Base-by-base conservation (phyloP, 2,888 invertebrate genomes). In the Pasiphila rectangulata region DNA sequence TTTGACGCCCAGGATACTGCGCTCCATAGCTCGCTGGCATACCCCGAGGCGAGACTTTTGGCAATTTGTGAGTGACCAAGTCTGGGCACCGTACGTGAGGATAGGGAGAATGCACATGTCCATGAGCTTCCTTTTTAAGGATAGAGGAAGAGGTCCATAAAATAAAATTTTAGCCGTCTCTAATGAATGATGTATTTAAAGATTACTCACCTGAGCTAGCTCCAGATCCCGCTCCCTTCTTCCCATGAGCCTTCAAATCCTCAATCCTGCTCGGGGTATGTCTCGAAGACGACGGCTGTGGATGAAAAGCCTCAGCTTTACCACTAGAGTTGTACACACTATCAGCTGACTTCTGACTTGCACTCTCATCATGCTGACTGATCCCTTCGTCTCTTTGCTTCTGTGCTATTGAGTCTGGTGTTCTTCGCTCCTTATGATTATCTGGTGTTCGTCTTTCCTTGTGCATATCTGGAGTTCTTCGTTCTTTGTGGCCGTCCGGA, bases 261-360 rank as follows among this genome's bases (percentile, higher is more conserved):
- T 88, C 88, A 72, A 88, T 84, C 56, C 87, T 76, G 51, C 68
- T 87, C 3, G 87, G 87, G 1, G 87, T 79, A 46, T 83, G 79
- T 63, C 86, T 72, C n/a, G 85, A 81, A 0, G 90, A 90, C 1
- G 90, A 86, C 0, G 87, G 84, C 37, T 85, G 88, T n/a, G 86
- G 83, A 44, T 75, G 76, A 48, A 76, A 79, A 0, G 70, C 57
- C 35, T 89, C 89, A 4, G 72, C 63, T 56, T 86, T 84, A 10
- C 84, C 87, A 51, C 87, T 90, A 0, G 91, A 86, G 59, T 90
- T 90, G 60, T 91, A 91, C 2, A 91, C 91, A 58, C 91, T 91
- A 64, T 91, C 91, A 16, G 74, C 83, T 7, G 87, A 87, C 53
- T 88, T 88, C 55, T 88, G 88, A 64, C 87, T 87, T 16, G 83